Percentiles rank a stretch among this genome's conserved stretches.
Evolutionary conservation across 2,888 invertebrate species (phyloP).

Genomic region (Synergus japonicus): DNA sequence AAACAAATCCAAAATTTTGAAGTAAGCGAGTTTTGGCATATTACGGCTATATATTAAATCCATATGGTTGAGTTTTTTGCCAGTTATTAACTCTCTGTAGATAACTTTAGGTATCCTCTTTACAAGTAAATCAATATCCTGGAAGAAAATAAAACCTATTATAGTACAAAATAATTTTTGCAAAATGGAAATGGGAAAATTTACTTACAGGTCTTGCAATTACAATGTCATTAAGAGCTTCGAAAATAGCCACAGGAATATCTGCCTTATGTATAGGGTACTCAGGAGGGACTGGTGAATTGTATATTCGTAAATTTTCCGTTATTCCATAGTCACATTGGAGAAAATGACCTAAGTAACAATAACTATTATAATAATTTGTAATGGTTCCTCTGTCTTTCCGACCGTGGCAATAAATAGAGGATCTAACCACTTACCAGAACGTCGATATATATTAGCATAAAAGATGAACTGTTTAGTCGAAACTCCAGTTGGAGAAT

Average conservation of each 20-base stretch:
- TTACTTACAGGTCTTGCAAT: background rate
- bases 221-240: conserved; percentile 81
- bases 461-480: background rate
- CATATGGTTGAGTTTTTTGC: background rate
- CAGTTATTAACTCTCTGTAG: background rate
- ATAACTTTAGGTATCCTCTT: background rate
- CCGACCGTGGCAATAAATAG: too few species aligned
- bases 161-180: background rate
- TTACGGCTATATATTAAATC: background rate
- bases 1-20: background rate
- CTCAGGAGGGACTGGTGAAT: conserved; percentile 78
- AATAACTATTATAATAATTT: too few species aligned
- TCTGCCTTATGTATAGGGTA: conserved; percentile 81
- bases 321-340: background rate
- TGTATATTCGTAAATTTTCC: background rate
- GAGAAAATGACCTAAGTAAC: background rate
- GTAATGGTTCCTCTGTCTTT: too few species aligned
- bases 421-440: background rate
- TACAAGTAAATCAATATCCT: background rate
- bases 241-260: conserved; percentile 83
- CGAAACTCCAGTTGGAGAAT: background rate
- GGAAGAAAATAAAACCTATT: background rate
- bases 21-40: background rate
- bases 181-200: background rate
- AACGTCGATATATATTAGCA: background rate